Evolutionary conservation across 2,797 vertebrate species (phyloP).

Genomic region (Ctenochaetus hawaiiensis): DNA sequence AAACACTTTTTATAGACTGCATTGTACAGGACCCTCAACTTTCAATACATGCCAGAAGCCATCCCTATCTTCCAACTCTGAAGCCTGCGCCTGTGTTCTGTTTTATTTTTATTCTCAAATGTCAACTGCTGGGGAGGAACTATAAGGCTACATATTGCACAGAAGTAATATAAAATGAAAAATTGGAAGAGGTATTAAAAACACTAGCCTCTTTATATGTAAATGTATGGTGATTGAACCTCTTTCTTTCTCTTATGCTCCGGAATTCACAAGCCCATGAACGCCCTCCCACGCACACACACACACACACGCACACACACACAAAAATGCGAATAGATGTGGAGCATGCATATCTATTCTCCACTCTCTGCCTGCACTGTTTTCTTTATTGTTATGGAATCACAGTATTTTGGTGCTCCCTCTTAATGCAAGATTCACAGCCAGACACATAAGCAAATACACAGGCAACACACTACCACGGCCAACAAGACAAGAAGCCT

Average conservation of each 20-base stretch:
- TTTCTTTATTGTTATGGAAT: conserved; percentile 26
- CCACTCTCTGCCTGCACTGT: background rate
- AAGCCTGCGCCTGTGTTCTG: conserved; percentile 43
- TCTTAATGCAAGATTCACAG: background rate
- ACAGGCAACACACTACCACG: background rate
- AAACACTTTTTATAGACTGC: conserved; percentile 69
- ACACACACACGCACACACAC: no score
- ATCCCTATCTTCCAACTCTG: conserved; percentile 52
- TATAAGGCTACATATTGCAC: conserved; percentile 31
- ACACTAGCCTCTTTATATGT: conserved; percentile 65
- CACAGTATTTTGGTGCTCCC: background rate
- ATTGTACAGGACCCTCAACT: conserved; percentile 68
- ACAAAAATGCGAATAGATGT: background rate
- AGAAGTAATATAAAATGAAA: conserved; percentile 60
- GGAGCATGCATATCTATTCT: conserved; percentile 1
- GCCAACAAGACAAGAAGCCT: background rate
- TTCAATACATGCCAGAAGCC: conserved; percentile 75
- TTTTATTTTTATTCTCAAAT: conserved; percentile 72
- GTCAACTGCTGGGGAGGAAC: conserved; percentile 62
- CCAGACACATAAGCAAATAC: conserved; percentile 3
- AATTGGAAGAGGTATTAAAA: conserved; percentile 57
- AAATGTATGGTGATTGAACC: conserved; percentile 75
- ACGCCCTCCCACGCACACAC: conserved; percentile 7
- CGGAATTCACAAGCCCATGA: conserved; percentile 41
- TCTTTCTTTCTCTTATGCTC: conserved; percentile 43